Conservation (phyloP, 2,797 vertebrate genomes). For the Sebastes iracundus region DNA sequence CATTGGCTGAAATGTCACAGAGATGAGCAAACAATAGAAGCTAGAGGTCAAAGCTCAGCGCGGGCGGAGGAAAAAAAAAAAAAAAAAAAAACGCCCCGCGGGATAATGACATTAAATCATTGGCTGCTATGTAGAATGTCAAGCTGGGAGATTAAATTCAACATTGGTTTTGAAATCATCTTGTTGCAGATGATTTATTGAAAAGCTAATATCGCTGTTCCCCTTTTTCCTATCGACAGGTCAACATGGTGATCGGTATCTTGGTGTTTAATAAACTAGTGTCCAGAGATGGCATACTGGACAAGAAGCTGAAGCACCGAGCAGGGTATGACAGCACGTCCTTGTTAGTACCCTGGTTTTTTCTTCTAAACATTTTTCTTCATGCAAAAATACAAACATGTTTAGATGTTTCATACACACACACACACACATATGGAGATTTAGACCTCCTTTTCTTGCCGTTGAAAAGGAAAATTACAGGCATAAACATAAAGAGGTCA, state of each 20-base stretch:
- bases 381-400: constrained; percentile 61
- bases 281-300: constrained; percentile 99
- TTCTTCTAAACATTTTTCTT: constrained; percentile 56
- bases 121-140: constrained; percentile 6
- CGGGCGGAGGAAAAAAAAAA: not conserved
- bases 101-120: constrained; percentile 42
- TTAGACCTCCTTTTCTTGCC: constrained; percentile 52
- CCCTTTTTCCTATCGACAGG: constrained; percentile 79
- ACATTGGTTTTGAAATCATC: constrained; percentile 6
- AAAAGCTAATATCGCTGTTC: constrained; percentile 1
- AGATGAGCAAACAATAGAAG: constrained; percentile 60
- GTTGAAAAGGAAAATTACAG: constrained; percentile 58
- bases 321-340: constrained; percentile 92
- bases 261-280: constrained; percentile 99
- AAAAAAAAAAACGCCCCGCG: not conserved
- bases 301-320: constrained; percentile 99
- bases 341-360: constrained; percentile 78
- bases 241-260: constrained; percentile 99
- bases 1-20: constrained; percentile 67
- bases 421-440: constrained; percentile 51
- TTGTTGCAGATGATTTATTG: not conserved
- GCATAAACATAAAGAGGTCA: constrained; percentile 77
- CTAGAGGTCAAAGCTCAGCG: constrained; percentile 62
- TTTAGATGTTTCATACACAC: constrained; percentile 20
- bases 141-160: constrained; percentile 3